Evolutionary conservation across 2,888 invertebrate species (phyloP), one percentile per base, ranked within the genome.

Genomic region (Reticulitermes lucifugus): DNA sequence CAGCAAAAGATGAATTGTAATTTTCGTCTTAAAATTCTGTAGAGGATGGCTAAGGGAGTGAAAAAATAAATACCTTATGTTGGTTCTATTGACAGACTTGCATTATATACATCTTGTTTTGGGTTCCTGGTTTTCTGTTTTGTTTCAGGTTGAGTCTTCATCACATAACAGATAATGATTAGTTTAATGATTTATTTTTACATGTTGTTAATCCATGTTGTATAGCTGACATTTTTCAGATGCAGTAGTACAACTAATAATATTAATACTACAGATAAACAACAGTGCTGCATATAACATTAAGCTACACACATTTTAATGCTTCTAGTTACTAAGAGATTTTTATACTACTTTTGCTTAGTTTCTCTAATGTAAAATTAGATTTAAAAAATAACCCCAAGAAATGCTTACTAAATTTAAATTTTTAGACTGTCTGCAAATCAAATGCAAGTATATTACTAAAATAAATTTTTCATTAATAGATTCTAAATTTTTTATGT

Each of bases 131-230:
- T 22, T 41, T 41, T 77, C 77, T 46, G 51, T 77, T 77, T 46
- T 7, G n/a, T 77, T 77, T 46, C 77, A 77, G 77, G 77, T 77
- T 46, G 77, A 43, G 25, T 21, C n/a, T 77, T 46, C 77, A 77
- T 14, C 35, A 46, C 9, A 77, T 77, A 77, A 77, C 77, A 35
- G 51, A 77, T 43, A 21, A 9, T 29, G 10, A 70, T 9, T 70
- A 21, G 18, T 29, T 29, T 6, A 73, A 73, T 35, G 0, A 46
- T 77, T 41, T 41, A 46, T 46, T 51, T 46, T 77, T n/a, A n/a
- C 12, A 43, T 75, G 35, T 75, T 43, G 6, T 35, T 14, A 77
- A 10, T 43, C 25, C 7, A n/a, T 77, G 46, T 73, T 73, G 10
- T 46, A n/a, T 41, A 77, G 43, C 41, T n/a, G 25, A n/a, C 65